These are phyloP conservation scores for Muricea muricata DNA, from an alignment of 92 coral and sea anemone genomes.

Conservation along the genomic window DNA sequence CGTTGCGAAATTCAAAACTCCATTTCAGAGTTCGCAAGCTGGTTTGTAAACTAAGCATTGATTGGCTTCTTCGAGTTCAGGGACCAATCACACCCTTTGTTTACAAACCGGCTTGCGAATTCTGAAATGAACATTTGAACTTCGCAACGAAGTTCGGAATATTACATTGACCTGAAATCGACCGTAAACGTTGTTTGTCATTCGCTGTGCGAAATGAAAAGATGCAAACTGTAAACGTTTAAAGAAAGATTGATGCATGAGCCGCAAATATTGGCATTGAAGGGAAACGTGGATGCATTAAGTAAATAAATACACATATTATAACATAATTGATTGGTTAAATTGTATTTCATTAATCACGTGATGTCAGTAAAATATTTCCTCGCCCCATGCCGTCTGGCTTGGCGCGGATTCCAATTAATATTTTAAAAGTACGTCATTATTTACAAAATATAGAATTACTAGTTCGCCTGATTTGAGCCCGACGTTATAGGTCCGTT, in stretches of 20 bases:
- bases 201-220: no score
- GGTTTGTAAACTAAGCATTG: no score
- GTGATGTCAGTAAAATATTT: conserved; percentile 2
- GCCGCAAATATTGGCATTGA: neutral
- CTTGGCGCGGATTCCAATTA: conserved; percentile 1
- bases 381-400: neutral
- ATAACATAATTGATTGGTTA: neutral
- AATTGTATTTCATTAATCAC: conserved; percentile 12
- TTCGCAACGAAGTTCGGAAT: no score
- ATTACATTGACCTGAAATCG: no score
- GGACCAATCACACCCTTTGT: no score
- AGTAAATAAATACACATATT: conserved; percentile 22
- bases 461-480: neutral
- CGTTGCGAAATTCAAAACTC: no score
- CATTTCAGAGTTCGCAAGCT: no score
- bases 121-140: no score
- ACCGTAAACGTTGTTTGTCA: no score
- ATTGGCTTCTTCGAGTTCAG: no score
- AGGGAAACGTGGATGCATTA: neutral
- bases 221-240: neutral
- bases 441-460: conserved; percentile 49
- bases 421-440: conserved; percentile 28
- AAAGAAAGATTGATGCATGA: neutral
- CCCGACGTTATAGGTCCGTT: conserved; percentile 44
- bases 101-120: no score